phyloP scores from a whole-genome alignment of 1,140 invertebrate genomes.

The Muscidifurax raptorellus region DNA sequence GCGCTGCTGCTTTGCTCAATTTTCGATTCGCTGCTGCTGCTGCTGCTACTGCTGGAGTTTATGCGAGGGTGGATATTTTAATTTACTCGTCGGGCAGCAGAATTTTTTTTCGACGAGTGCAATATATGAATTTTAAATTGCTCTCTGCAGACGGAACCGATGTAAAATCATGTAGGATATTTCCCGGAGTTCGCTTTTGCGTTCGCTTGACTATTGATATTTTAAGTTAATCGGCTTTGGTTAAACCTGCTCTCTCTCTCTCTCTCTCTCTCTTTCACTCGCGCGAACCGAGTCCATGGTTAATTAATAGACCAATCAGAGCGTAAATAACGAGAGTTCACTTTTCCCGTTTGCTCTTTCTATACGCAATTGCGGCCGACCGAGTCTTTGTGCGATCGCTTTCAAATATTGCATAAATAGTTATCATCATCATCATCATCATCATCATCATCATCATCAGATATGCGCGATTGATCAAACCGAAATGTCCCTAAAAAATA shows the following conservation, averaged over 20 bases:
- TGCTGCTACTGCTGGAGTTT: constrained; percentile 4
- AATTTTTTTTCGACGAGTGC: not conserved
- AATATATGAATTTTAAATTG: not conserved
- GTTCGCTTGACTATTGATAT: not conserved
- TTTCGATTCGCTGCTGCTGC: constrained; percentile 20
- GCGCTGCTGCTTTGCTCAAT: constrained; percentile 33
- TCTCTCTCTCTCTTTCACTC: no score
- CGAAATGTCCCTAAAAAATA: not conserved
- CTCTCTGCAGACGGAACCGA: not conserved
- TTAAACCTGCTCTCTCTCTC: not conserved
- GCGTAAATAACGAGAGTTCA: not conserved
- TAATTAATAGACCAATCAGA: not conserved
- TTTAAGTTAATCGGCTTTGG: not conserved
- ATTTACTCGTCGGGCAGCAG: not conserved
- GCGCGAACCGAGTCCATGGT: not conserved
- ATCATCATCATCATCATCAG: no score
- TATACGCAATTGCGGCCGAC: not conserved
- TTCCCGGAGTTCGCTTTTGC: no score
- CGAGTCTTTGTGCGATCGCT: not conserved
- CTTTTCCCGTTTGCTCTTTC: not conserved
- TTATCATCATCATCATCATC: not conserved
- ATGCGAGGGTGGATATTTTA: not conserved
- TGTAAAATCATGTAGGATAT: not conserved
- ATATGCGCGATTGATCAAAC: not conserved
- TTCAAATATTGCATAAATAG: not conserved